A percentile compares a stretch with the other conserved stretches of the same genome.
Evolutionary conservation across 2,888 invertebrate genomes (phyloP).

Genomic region (Parnassius orleans): DNA sequence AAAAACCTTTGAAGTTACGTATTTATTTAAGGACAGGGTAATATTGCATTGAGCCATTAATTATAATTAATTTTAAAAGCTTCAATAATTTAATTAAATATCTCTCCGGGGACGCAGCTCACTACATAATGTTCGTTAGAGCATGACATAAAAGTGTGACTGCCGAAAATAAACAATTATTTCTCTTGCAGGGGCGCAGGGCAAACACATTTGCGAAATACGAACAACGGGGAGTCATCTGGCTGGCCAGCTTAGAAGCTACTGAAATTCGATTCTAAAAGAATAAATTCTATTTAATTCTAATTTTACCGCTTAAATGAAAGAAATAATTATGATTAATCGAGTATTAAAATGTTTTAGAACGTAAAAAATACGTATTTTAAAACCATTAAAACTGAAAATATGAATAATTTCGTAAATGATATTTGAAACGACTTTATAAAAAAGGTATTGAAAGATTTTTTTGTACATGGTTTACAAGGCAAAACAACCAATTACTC

Average conservation of each 20-base stretch:
- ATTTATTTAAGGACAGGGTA: neutral
- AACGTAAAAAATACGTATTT: too few relatives aligned
- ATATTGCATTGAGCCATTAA: conserved; percentile 9
- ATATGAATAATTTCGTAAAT: too few relatives aligned
- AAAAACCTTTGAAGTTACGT: too few relatives aligned
- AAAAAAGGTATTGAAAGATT: too few relatives aligned
- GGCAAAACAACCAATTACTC: too few relatives aligned
- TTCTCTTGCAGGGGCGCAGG: conserved; percentile 57
- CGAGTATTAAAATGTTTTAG: too few relatives aligned
- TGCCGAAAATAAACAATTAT: conserved; percentile 79
- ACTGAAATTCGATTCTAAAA: conserved; percentile 30
- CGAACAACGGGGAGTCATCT: conserved; percentile 52
- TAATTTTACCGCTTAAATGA: too few relatives aligned
- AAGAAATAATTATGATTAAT: too few relatives aligned
- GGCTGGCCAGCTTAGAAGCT: conserved; percentile 38
- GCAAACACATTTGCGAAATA: conserved; percentile 52
- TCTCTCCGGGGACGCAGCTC: conserved; percentile 18
- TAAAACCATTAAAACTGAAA: too few relatives aligned
- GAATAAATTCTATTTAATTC: neutral
- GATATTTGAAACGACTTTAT: too few relatives aligned
- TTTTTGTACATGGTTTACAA: too few relatives aligned
- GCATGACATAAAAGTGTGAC: conserved; percentile 52
- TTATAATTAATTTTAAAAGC: conserved; percentile 21
- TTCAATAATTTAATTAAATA: conserved; percentile 23
- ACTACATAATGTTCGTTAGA: conserved; percentile 45